Evolutionary conservation across 1,140 invertebrate species (phyloP).

Genomic region (Kradibia gibbosae): DNA sequence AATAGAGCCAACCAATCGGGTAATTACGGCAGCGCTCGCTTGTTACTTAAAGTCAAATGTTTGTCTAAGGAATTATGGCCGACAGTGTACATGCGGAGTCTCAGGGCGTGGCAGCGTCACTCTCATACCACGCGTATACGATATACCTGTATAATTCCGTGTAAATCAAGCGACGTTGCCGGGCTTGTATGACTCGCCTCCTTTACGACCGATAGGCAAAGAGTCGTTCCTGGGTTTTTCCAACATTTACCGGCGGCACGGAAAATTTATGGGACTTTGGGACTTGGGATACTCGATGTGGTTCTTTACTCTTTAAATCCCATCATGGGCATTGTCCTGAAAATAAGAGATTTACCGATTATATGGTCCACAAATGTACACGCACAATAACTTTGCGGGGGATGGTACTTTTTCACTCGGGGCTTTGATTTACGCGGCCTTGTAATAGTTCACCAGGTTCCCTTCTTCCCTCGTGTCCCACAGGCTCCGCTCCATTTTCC

Average conservation of each 20-base stretch:
- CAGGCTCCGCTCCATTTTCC: not conserved
- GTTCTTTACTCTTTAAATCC: no score
- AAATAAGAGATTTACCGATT: no score
- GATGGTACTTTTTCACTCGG: no score
- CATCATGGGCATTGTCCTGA: no score
- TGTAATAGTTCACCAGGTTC: no score
- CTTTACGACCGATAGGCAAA: not conserved
- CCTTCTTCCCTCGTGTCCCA: not conserved
- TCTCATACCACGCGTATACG: conserved; percentile 23
- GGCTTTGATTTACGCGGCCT: not conserved
- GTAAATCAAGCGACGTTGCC: conserved; percentile 35
- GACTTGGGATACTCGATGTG: no score
- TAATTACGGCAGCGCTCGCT: conserved; percentile 21
- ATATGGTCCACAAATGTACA: no score
- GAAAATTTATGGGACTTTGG: no score
- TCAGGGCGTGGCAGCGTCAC: conserved; percentile 38
- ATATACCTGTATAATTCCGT: conserved; percentile 43
- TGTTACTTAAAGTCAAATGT: not conserved
- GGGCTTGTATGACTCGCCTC: conserved; percentile 3
- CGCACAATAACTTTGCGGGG: no score
- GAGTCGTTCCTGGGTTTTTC: not conserved
- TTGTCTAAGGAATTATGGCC: conserved; percentile 7
- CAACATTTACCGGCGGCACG: no score
- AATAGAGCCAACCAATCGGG: not conserved
- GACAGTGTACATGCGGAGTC: conserved; percentile 11